A percentile compares a stretch with the other conserved stretches of the same genome.
Evolutionary conservation across 2,888 invertebrate species (phyloP).

Genomic region (Drosophila emarginata): DNA sequence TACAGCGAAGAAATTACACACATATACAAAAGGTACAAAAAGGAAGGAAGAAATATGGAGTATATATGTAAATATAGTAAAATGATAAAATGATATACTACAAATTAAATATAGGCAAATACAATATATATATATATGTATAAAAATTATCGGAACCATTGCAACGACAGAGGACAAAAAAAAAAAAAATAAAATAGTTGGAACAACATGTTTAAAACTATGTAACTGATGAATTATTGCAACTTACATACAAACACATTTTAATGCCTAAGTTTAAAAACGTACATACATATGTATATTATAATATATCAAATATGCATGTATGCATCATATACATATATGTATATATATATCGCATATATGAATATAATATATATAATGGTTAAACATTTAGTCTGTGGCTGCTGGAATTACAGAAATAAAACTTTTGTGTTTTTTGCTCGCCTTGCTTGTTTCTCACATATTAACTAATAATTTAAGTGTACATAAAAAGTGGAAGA

Average conservation of each 20-base stretch:
- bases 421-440: conserved; percentile 33
- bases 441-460: conserved; percentile 23
- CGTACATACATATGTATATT: conserved; percentile 40
- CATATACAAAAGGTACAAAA: conserved; percentile 55
- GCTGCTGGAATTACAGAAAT: conserved; percentile 50
- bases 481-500: conserved; percentile 72
- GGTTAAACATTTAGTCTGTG: conserved; percentile 51
- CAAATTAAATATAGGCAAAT: conserved; percentile 6
- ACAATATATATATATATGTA: conserved; percentile 1
- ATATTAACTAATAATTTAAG: conserved; percentile 66
- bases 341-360: conserved; percentile 29
- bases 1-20: conserved; percentile 52
- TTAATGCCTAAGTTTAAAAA: conserved; percentile 42
- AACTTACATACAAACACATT: conserved; percentile 32
- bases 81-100: background rate
- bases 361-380: conserved; percentile 48
- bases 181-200: conserved; percentile 2
- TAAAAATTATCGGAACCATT: background rate
- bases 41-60: conserved; percentile 19
- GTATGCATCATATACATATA: conserved; percentile 41
- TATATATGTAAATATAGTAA: background rate
- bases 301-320: conserved; percentile 17
- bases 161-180: conserved; percentile 8
- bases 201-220: conserved; percentile 20
- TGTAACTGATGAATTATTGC: conserved; percentile 47